A percentile compares a stretch with the other conserved stretches of the same genome.
Evolutionary conservation across 1,140 invertebrate species (phyloP).

Genomic region (Pentalonia nigronervosa): DNA sequence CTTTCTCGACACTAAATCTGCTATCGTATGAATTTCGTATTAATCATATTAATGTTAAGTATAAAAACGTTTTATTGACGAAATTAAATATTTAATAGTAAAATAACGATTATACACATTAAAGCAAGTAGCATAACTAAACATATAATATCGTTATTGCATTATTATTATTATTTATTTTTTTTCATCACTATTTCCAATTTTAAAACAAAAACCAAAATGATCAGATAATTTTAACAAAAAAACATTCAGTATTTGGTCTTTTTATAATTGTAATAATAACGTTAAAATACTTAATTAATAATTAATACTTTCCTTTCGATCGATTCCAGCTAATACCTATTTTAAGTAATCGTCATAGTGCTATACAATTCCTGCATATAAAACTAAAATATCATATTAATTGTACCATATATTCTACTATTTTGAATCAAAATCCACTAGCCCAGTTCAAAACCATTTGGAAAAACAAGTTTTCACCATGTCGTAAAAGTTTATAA

Average conservation of each 20-base stretch:
- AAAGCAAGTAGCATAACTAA: neutral
- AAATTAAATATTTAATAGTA: neutral
- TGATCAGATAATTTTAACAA: neutral
- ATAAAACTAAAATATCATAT: neutral
- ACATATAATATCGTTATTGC: neutral
- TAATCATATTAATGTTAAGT: neutral
- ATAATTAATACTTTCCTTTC: neutral
- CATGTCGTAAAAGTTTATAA: neutral
- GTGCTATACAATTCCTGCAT: neutral
- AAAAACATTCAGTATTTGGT: neutral
- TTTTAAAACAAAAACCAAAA: neutral
- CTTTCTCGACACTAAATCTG: neutral
- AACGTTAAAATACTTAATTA: neutral
- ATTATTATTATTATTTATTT: neutral
- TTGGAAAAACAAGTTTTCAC: neutral
- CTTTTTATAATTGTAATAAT: neutral
- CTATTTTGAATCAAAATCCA: neutral
- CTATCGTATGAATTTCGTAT: neutral
- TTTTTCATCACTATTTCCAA: neutral
- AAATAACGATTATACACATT: neutral
- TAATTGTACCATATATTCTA: neutral
- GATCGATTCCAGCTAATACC: neutral
- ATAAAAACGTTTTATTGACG: neutral
- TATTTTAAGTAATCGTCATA: neutral
- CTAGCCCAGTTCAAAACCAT: neutral